phyloP scores from a whole-genome alignment of 2,888 invertebrate species.

The Rugalucina vietnamica region DNA sequence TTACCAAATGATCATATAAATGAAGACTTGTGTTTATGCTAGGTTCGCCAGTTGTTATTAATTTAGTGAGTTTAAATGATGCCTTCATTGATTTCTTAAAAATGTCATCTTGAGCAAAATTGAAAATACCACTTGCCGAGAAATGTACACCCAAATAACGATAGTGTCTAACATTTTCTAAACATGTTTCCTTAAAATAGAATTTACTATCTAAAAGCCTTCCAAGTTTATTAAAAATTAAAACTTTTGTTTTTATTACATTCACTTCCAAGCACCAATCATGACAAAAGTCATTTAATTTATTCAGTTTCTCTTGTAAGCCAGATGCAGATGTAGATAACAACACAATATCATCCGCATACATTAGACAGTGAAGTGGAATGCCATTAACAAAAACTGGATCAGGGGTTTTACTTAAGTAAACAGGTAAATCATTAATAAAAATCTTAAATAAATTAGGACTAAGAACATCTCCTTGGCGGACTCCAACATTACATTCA shows the following conservation, averaged over 20 bases:
- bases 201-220: neutral
- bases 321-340: neutral
- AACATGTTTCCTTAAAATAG: neutral
- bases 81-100: neutral
- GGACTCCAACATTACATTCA: neutral
- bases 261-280: neutral
- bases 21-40: neutral
- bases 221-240: neutral
- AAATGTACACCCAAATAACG: neutral
- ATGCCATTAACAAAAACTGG: neutral
- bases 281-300: neutral
- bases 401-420: neutral
- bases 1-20: too few relatives aligned
- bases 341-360: neutral
- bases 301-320: neutral
- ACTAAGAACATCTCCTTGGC: slow-evolving; percentile 3
- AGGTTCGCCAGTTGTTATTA: neutral
- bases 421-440: slow-evolving; percentile 10
- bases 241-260: neutral
- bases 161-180: neutral
- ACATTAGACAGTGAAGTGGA: neutral
- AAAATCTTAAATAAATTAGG: slow-evolving; percentile 15
- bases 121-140: neutral
- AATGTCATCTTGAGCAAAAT: neutral
- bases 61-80: slow-evolving; percentile 3